Conservation (phyloP, 2,888 invertebrate genomes). For the Drosophila mettleri region DNA sequence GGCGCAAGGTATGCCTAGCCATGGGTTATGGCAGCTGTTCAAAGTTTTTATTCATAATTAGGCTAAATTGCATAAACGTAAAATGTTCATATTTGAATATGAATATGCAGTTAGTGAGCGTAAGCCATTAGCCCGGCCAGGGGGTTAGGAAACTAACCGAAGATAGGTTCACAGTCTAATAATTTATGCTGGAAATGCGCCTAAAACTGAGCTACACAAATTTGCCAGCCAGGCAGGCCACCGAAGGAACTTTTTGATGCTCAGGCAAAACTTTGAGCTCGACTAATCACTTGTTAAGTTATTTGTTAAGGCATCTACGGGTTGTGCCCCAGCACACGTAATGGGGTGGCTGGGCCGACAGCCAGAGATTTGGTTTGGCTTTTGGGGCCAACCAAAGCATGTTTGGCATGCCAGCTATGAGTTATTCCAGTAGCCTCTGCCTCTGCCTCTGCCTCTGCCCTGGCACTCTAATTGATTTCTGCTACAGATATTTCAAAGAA, state of each 20-base stretch:
- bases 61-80: constrained; percentile 50
- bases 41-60: constrained; percentile 41
- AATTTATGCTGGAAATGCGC: constrained; percentile 62
- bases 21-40: constrained; percentile 13
- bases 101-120: constrained; percentile 28
- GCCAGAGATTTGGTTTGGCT: constrained; percentile 1
- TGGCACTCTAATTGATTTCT: constrained; percentile 32
- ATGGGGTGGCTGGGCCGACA: too few relatives aligned
- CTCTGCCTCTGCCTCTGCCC: background rate
- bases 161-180: constrained; percentile 29
- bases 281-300: constrained; percentile 73
- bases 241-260: constrained; percentile 56
- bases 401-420: constrained; percentile 35
- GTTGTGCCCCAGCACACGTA: background rate
- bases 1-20: constrained; percentile 13
- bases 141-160: constrained; percentile 20
- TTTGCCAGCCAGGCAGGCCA: constrained; percentile 27
- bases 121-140: constrained; percentile 38
- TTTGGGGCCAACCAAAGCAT: constrained; percentile 41
- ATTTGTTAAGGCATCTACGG: constrained; percentile 53
- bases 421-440: constrained; percentile 7
- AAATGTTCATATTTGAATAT: constrained; percentile 26
- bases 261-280: constrained; percentile 54
- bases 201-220: constrained; percentile 48
- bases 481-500: constrained; percentile 47